Base-by-base conservation (phyloP, 2,113 vertebrate species). In the Hippocampus barbouri region DNA sequence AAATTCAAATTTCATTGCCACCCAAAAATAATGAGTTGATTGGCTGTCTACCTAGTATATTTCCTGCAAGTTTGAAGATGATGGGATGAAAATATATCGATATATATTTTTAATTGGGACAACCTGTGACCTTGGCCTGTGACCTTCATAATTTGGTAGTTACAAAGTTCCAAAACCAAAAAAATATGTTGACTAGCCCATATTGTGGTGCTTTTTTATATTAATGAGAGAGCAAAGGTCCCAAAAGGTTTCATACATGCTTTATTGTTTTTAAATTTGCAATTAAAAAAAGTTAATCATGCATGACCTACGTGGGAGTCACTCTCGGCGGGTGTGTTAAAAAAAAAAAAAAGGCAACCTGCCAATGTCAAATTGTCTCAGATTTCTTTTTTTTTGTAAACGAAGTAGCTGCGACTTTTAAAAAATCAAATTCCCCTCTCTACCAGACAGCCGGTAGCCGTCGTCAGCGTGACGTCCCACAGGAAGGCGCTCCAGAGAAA, bases 331-430 rank as follows among this genome's bases (percentile, higher is more conserved):
- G 15, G 21, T 47, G 23, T 27, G 43, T 66, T 23, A 45, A 66
- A 16, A 61, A 30, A 18, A 38, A 16, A 30, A 30, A 47, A 84
- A 89, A 83, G 84, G 75, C 73, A 85, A 89, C 76, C 89, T 90
- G 89, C 90, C 89, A 89, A 84, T 77, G 76, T 70, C 62, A 47
- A 74, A 83, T 66, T 90, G 81, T 86, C 84, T 86, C 62, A 74
- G 72, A 69, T 82, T 77, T 79, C 82, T 34, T 34, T 34, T 34
- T 83, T 76, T 87, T 78, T 77, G 64, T 90, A 93, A 93, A 83
- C 87, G 78, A 91, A 89, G 81, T 93, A 92, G 92, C 89, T 94
- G 92, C 83, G 77, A 66, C 56, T n/a, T 74, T 64, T 14, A 45
- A 45, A 43, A 45, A 45, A 45, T 72, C 85, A 86, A 14, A 23